A percentile compares a stretch with the other conserved stretches of the same genome.
phyloP scores from a whole-genome alignment of 23 tunicate genomes.

The Botrylloides violaceus region DNA sequence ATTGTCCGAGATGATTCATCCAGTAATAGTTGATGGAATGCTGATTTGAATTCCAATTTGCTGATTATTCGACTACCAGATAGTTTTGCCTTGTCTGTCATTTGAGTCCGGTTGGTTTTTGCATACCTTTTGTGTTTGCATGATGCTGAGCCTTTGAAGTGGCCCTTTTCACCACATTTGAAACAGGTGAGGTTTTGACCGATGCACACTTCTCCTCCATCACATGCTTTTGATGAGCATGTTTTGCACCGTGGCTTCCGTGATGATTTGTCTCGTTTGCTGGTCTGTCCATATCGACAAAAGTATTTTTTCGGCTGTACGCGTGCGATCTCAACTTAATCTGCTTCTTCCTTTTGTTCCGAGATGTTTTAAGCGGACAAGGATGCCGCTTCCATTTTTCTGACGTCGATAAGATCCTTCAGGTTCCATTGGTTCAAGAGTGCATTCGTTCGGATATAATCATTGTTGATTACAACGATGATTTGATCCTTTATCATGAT shows the following conservation, averaged over 20 bases:
- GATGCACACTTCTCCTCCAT: background rate
- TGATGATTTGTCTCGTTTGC: background rate
- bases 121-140: background rate
- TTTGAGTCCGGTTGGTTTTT: background rate
- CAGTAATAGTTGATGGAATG: no score
- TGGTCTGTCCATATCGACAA: background rate
- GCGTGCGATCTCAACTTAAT: background rate
- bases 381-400: conserved; percentile 8
- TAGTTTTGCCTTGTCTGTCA: no score
- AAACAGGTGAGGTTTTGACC: background rate
- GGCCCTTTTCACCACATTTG: background rate
- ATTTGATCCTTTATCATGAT: conserved; percentile 9
- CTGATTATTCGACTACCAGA: no score
- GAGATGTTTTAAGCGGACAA: background rate
- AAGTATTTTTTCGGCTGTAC: background rate
- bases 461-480: background rate
- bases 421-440: conserved; percentile 1
- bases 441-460: conserved; percentile 2
- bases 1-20: no score
- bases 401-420: conserved; percentile 8
- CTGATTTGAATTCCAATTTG: no score
- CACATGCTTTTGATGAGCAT: conserved; percentile 1
- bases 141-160: background rate
- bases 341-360: background rate
- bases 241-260: background rate